A percentile compares a stretch with the other conserved stretches of the same genome.
Evolutionary conservation across 53 echinoderm and acorn worm genomes (phyloP).

Genomic region (Patiria pectinifera): DNA sequence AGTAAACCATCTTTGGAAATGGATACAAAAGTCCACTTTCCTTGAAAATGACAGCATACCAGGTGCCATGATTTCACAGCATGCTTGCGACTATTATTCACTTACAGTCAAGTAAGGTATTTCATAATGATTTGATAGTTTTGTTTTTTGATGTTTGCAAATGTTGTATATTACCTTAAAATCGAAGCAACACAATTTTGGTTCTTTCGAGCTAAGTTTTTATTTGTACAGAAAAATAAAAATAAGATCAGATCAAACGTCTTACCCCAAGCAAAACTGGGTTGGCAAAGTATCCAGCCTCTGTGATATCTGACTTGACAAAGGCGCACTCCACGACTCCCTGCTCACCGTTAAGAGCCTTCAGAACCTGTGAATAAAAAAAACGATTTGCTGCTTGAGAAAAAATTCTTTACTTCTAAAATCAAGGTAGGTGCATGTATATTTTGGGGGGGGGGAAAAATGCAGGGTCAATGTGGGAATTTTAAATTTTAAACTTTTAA

Average conservation of each 20-base stretch:
- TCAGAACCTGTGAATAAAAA: constrained; percentile 63
- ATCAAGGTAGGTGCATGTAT: background rate
- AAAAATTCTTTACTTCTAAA: background rate
- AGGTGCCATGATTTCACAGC: no score
- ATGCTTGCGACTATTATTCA: no score
- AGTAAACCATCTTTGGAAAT: no score
- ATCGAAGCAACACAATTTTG: no score
- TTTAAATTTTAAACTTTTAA: background rate
- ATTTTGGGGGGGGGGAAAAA: background rate
- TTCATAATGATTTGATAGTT: no score
- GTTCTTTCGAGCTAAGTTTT: no score
- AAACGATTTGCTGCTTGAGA: background rate
- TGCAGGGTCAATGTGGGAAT: background rate
- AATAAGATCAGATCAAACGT: background rate
- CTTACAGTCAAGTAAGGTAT: no score
- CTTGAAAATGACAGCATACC: no score
- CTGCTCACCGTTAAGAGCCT: constrained; percentile 81
- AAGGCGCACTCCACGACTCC: constrained; percentile 93
- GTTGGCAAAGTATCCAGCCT: constrained; percentile 86
- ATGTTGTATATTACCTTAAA: no score
- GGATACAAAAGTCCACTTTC: no score
- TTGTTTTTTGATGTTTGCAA: no score
- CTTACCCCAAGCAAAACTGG: constrained; percentile 92
- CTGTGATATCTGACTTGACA: constrained; percentile 88
- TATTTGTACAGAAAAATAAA: no score